These are phyloP conservation scores for Chaetops frenatus DNA, from an alignment of 2,113 vertebrate genomes.

Conservation along the genomic window DNA sequence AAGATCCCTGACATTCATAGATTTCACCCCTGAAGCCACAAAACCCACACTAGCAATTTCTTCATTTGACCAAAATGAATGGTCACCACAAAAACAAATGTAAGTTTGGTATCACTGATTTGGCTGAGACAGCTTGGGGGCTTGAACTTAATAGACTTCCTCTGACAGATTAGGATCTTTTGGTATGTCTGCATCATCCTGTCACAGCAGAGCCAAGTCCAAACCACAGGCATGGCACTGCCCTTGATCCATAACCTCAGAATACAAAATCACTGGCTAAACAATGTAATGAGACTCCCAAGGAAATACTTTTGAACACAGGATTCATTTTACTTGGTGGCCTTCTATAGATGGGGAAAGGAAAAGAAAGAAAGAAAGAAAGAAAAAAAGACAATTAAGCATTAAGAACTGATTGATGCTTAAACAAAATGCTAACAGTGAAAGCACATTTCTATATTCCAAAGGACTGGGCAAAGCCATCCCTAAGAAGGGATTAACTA, in stretches of 20 bases:
- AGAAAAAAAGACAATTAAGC: constrained; percentile 64
- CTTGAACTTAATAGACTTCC: constrained; percentile 78
- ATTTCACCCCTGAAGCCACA: constrained; percentile 77
- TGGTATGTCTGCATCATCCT: constrained; percentile 66
- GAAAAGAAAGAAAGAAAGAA: no score
- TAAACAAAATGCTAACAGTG: constrained; percentile 67
- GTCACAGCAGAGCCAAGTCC: constrained; percentile 67
- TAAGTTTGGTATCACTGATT: constrained; percentile 73
- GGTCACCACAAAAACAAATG: constrained; percentile 78
- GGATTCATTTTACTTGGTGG: constrained; percentile 55
- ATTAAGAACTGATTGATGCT: constrained; percentile 67
- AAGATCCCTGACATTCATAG: constrained; percentile 80
- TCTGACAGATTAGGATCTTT: constrained; percentile 73
- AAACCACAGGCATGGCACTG: constrained; percentile 66
- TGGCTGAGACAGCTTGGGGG: constrained; percentile 75
- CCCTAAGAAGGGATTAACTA: constrained; percentile 76
- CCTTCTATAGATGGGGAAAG: background rate
- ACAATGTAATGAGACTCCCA: constrained; percentile 27
- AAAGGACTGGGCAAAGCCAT: constrained; percentile 62
- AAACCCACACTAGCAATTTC: constrained; percentile 71
- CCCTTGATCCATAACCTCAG: constrained; percentile 75
- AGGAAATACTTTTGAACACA: constrained; percentile 59
- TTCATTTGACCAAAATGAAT: constrained; percentile 79
- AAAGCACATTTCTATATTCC: constrained; percentile 68
- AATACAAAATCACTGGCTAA: constrained; percentile 62